A percentile compares a stretch with the other conserved stretches of the same genome.
Conservation (phyloP, 2,888 invertebrate genomes). For the Oegoconia quadripuncta region DNA sequence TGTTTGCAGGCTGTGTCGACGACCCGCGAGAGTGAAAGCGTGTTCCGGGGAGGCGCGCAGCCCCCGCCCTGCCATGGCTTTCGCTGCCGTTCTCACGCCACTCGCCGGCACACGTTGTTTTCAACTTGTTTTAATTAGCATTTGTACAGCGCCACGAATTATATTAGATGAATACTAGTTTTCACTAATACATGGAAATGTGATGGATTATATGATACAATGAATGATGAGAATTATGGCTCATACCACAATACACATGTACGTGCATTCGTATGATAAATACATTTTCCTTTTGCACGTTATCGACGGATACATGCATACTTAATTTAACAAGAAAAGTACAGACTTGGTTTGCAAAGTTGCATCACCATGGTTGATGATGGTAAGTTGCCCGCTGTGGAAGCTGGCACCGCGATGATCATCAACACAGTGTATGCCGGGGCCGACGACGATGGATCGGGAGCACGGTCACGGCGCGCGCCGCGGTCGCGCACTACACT, state of each 20-base stretch:
- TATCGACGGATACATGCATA: too few relatives aligned
- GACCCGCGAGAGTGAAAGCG: slow-evolving; percentile 76
- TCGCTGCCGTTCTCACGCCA: slow-evolving; percentile 72
- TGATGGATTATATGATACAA: too few relatives aligned
- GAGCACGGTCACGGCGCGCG: slow-evolving; percentile 53
- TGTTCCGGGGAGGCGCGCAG: slow-evolving; percentile 65
- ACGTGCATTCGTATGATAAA: too few relatives aligned
- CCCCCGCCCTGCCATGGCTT: slow-evolving; percentile 67
- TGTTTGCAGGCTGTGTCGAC: slow-evolving; percentile 65
- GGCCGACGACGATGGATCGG: slow-evolving; percentile 35
- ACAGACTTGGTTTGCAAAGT: too few relatives aligned
- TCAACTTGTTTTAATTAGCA: slow-evolving; percentile 52
- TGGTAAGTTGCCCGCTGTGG: too few relatives aligned
- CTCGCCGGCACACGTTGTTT: slow-evolving; percentile 58
- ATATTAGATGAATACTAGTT: too few relatives aligned
- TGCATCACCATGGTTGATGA: too few relatives aligned
- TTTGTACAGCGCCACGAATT: slow-evolving; percentile 18
- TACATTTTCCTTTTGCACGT: too few relatives aligned
- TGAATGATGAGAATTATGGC: too few relatives aligned
- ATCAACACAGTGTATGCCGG: slow-evolving; percentile 32
- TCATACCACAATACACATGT: too few relatives aligned
- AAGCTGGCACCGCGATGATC: slow-evolving; percentile 15
- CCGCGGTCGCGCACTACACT: slow-evolving; percentile 57
- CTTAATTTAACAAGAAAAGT: too few relatives aligned
- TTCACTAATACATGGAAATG: too few relatives aligned